These are phyloP conservation scores for Sterrhoptilus dennistouni DNA, from an alignment of 2,113 vertebrate species.

Conservation along the genomic window DNA sequence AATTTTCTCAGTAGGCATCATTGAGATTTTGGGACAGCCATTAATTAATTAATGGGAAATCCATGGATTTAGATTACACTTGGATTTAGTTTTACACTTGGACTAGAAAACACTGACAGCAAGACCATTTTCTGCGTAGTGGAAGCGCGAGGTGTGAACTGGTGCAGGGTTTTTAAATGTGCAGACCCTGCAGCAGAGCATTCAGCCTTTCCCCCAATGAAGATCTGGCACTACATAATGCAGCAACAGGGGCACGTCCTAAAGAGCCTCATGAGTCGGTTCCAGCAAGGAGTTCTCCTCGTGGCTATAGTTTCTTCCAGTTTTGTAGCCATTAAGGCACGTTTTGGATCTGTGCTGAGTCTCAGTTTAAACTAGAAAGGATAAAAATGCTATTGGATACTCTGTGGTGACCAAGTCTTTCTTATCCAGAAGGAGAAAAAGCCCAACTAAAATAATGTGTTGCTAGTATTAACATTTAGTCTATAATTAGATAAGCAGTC, in stretches of 20 bases:
- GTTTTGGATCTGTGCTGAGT: background rate
- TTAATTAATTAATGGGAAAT: background rate
- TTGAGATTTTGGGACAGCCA: background rate
- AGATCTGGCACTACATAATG: background rate
- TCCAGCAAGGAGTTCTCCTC: background rate
- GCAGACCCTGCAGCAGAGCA: background rate
- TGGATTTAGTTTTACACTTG: background rate
- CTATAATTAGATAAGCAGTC: background rate
- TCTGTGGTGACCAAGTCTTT: background rate
- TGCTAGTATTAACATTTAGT: background rate
- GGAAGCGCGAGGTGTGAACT: fast-evolving
- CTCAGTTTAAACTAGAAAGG: background rate
- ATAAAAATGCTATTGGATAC: constrained; percentile 13
- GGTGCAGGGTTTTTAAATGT: background rate
- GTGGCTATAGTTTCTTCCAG: background rate
- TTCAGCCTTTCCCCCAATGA: background rate
- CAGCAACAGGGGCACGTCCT: background rate
- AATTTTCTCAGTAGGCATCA: background rate
- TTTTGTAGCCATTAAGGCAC: background rate
- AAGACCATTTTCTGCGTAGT: fast-evolving
- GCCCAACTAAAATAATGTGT: background rate
- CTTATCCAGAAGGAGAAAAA: background rate
- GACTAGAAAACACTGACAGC: background rate
- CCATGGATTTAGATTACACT: background rate
- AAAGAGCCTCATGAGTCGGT: background rate